These are phyloP conservation scores for Scaptomyza tumidula DNA, from an alignment of 2,888 invertebrate species.

Conservation along the genomic window DNA sequence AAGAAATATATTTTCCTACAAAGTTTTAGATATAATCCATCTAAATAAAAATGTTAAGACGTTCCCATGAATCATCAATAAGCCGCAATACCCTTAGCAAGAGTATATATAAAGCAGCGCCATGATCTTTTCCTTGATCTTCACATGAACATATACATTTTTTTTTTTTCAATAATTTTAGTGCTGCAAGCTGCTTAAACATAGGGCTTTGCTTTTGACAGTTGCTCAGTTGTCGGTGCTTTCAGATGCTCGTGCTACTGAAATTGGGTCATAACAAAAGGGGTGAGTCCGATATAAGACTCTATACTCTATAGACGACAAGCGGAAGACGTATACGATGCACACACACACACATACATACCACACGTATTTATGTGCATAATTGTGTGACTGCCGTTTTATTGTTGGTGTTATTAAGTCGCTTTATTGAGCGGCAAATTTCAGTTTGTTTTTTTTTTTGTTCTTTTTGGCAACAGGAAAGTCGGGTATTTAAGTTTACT, in stretches of 20 bases:
- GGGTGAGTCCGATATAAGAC: slow-evolving; percentile 37
- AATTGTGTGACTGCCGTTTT: slow-evolving; percentile 17
- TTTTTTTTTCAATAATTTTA: slow-evolving; percentile 13
- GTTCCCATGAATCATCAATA: neutral
- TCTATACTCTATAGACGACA: slow-evolving; percentile 22
- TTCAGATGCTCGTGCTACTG: slow-evolving; percentile 39
- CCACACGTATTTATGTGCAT: slow-evolving; percentile 4
- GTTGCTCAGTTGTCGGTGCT: too few species aligned
- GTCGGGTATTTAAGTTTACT: slow-evolving; percentile 25
- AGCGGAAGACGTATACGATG: slow-evolving; percentile 49
- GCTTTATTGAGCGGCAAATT: slow-evolving; percentile 77
- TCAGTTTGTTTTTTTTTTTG: slow-evolving; percentile 29
- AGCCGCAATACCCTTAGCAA: neutral
- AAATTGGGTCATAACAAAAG: slow-evolving; percentile 49
- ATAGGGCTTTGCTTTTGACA: slow-evolving; percentile 35
- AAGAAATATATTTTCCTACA: too few species aligned
- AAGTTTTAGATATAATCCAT: too few species aligned
- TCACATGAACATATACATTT: slow-evolving; percentile 20
- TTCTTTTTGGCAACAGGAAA: slow-evolving; percentile 53
- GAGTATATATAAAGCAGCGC: neutral
- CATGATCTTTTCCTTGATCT: slow-evolving; percentile 21
- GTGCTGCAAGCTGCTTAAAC: slow-evolving; percentile 12
- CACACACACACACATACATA: slow-evolving; percentile 6
- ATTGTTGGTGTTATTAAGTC: slow-evolving; percentile 61
- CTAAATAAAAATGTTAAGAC: too few species aligned